Evolutionary conservation across 2,113 vertebrate species (phyloP).

Genomic region (Phrynocephalus versicolor): DNA sequence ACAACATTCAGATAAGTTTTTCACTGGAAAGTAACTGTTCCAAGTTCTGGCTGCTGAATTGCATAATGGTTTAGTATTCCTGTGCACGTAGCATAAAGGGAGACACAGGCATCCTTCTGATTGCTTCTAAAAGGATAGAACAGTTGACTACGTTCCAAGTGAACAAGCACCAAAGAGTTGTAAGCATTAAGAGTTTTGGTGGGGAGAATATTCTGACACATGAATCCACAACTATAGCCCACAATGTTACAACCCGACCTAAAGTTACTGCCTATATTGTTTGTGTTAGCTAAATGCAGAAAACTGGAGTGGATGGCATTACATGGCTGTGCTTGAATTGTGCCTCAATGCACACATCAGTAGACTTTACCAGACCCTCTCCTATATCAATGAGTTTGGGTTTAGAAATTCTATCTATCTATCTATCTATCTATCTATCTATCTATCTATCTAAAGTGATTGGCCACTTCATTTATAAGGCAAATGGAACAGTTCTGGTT

Average conservation of each 20-base stretch:
- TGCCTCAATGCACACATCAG: neutral
- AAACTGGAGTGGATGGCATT: neutral
- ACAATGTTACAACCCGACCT: neutral
- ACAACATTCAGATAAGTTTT: no score
- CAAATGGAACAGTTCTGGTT: neutral
- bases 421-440: no score
- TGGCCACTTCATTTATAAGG: neutral
- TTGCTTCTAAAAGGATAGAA: no score
- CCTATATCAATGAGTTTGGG: neutral
- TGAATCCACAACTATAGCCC: neutral
- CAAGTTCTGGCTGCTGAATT: no score
- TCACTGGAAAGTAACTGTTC: no score
- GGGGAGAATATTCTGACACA: neutral
- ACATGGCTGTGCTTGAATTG: neutral
- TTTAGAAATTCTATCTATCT: neutral
- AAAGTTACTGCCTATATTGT: neutral
- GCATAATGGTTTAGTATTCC: no score
- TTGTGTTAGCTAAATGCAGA: neutral
- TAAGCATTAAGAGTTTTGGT: no score
- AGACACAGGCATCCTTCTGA: no score
- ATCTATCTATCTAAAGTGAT: neutral
- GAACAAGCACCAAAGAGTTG: no score
- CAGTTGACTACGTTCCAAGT: no score
- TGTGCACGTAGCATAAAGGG: no score
- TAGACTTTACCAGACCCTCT: neutral